These are phyloP conservation scores for Luehdorfia chinensis DNA, from an alignment of 1,140 invertebrate genomes.

Conservation along the genomic window DNA sequence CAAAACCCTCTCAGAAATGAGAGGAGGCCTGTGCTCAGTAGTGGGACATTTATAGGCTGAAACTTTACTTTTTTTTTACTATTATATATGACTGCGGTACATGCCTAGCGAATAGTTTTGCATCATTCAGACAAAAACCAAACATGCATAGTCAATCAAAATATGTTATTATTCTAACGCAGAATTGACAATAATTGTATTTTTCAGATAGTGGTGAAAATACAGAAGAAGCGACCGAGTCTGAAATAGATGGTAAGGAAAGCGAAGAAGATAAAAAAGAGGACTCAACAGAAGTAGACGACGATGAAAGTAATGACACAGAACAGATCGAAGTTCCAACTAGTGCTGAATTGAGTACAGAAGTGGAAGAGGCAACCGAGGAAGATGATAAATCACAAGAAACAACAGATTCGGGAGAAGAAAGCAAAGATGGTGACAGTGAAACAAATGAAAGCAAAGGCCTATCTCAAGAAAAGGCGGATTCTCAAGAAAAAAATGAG, in stretches of 20 bases:
- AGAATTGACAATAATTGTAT: too few species aligned
- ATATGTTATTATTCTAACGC: too few species aligned
- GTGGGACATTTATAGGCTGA: too few species aligned
- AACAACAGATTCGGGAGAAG: constrained; percentile 35
- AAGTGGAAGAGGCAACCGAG: constrained; percentile 22
- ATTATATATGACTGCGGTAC: too few species aligned
- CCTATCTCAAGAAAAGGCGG: constrained; percentile 68
- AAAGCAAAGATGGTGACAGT: constrained; percentile 34
- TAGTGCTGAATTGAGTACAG: background rate
- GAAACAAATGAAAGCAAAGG: constrained; percentile 49
- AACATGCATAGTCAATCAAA: too few species aligned
- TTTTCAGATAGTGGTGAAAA: constrained; percentile 54
- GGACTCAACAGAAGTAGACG: constrained; percentile 27
- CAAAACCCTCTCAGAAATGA: too few species aligned
- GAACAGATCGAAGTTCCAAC: background rate
- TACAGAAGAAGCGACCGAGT: constrained; percentile 45
- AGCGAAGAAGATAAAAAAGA: constrained; percentile 36
- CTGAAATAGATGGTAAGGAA: constrained; percentile 30
- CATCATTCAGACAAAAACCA: too few species aligned
- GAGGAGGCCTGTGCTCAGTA: too few species aligned
- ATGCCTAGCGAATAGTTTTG: too few species aligned
- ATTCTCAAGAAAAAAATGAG: constrained; percentile 46
- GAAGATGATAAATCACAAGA: constrained; percentile 39
- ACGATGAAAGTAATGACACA: constrained; percentile 37
- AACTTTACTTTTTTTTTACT: too few species aligned